A percentile compares a stretch with the other conserved stretches of the same genome.
Evolutionary conservation across 2,113 vertebrate species (phyloP).

Genomic region (Odocoileus hemionus): DNA sequence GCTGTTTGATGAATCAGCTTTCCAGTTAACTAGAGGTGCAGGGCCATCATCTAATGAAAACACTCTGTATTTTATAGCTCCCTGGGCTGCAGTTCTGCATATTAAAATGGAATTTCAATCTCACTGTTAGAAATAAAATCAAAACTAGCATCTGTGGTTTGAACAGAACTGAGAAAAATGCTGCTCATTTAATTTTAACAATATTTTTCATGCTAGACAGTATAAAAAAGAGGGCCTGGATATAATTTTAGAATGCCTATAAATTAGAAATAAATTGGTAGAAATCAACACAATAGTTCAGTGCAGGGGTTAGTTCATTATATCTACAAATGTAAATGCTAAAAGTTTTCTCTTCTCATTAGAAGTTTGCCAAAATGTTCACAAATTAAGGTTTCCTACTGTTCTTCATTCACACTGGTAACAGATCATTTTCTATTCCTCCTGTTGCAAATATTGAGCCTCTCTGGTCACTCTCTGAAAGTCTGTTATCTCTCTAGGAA

Average conservation of each 20-base stretch:
- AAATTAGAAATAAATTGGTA: slow-evolving; percentile 74
- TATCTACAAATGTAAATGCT: slow-evolving; percentile 43
- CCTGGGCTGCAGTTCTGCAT: slow-evolving; percentile 82
- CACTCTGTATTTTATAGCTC: slow-evolving; percentile 83
- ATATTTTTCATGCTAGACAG: slow-evolving; percentile 71
- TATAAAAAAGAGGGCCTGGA: slow-evolving; percentile 64
- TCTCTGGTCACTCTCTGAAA: not conserved
- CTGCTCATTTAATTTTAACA: slow-evolving; percentile 80
- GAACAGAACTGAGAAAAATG: slow-evolving; percentile 78
- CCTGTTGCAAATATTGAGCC: not conserved
- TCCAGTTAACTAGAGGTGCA: slow-evolving; percentile 79
- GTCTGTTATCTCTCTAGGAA: not conserved
- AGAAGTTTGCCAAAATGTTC: slow-evolving; percentile 53
- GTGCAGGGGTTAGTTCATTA: slow-evolving; percentile 48
- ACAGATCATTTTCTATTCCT: not conserved
- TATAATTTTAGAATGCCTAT: slow-evolving; percentile 69
- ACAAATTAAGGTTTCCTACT: slow-evolving; percentile 40
- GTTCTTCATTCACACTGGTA: not conserved
- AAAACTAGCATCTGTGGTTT: slow-evolving; percentile 84
- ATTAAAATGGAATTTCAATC: slow-evolving; percentile 86
- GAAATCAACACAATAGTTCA: slow-evolving; percentile 67
- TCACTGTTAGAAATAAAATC: slow-evolving; percentile 83
- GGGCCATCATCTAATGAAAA: slow-evolving; percentile 83
- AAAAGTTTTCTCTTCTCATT: slow-evolving; percentile 42
- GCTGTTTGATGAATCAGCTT: slow-evolving; percentile 82